These are phyloP conservation scores for Palythoa grandis DNA, from an alignment of 92 coral and sea anemone genomes.

Conservation along the genomic window DNA sequence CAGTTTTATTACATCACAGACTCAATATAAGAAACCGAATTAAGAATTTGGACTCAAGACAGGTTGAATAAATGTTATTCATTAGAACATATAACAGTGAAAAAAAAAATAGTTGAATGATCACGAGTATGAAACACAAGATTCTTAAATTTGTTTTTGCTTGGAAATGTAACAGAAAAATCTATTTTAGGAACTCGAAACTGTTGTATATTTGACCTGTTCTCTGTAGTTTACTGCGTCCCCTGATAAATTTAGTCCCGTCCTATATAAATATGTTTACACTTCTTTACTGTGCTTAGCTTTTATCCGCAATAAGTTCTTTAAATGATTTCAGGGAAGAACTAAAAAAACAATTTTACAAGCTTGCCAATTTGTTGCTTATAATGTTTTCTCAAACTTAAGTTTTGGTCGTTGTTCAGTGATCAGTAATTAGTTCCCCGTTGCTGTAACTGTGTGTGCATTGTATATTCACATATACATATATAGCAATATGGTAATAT, in stretches of 20 bases:
- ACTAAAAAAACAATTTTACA: background rate
- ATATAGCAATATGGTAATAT: background rate
- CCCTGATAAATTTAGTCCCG: background rate
- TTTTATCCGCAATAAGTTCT: background rate
- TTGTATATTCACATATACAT: too few relatives aligned
- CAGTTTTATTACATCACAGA: background rate
- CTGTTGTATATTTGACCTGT: background rate
- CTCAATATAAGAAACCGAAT: background rate
- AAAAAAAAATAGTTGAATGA: background rate
- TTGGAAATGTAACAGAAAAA: background rate
- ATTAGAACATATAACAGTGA: background rate
- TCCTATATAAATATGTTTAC: slow-evolving; percentile 10
- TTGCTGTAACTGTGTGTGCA: background rate
- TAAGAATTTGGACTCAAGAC: background rate
- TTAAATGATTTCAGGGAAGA: background rate
- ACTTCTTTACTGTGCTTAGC: background rate
- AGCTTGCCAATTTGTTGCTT: background rate
- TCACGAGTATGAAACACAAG: background rate
- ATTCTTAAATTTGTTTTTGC: background rate
- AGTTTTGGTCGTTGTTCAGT: background rate
- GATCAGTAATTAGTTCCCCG: background rate
- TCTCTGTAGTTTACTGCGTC: background rate
- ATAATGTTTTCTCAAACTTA: background rate
- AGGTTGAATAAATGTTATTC: background rate
- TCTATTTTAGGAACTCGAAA: slow-evolving; percentile 28